Evolutionary conservation across 2,797 vertebrate species (phyloP).

Genomic region (Pelochelys cantorii): DNA sequence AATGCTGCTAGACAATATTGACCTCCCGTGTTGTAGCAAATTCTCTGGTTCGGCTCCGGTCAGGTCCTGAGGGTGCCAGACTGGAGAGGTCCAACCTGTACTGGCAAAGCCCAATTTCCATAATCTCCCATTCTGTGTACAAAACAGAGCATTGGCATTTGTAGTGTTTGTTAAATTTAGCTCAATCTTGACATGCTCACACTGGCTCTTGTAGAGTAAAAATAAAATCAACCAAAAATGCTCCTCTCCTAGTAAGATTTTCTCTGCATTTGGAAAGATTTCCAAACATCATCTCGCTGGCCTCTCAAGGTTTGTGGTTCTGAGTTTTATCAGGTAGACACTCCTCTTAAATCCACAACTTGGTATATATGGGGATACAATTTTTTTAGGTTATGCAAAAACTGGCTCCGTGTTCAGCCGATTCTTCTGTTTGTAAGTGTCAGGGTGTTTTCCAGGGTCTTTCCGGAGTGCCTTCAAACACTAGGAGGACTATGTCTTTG

Average conservation of each 20-base stretch:
- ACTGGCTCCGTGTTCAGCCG: accelerated
- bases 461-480: accelerated
- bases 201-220: background rate
- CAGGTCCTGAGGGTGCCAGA: too few relatives aligned
- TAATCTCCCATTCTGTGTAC: background rate
- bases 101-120: background rate
- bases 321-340: background rate
- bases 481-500: accelerated
- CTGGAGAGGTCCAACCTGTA: too few relatives aligned
- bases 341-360: accelerated
- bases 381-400: background rate
- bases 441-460: background rate
- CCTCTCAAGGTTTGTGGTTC: too few relatives aligned
- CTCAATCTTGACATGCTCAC: background rate
- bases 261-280: background rate
- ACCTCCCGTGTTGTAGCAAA: too few relatives aligned
- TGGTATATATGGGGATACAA: accelerated
- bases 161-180: background rate
- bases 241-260: background rate
- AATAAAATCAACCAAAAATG: background rate
- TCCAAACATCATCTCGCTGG: background rate
- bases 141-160: background rate
- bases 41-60: too few relatives aligned
- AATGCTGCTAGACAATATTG: too few relatives aligned
- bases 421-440: background rate